Conservation (phyloP, 2,888 invertebrate genomes). For the Epinotia bilunana region DNA sequence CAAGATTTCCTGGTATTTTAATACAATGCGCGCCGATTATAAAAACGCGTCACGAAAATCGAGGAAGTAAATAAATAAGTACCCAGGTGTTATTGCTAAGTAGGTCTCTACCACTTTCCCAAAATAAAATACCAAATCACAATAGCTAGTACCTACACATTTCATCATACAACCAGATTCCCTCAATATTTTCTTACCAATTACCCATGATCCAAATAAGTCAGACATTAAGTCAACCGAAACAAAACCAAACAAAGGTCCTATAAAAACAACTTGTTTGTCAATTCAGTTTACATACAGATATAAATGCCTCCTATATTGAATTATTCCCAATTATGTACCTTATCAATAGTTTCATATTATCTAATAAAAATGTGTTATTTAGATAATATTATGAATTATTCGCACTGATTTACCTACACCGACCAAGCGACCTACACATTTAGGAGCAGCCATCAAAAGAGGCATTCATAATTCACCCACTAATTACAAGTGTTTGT, state of each 20-base stretch:
- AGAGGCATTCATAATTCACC: neutral
- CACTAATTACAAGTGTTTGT: conserved; percentile 17
- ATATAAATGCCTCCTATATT: neutral
- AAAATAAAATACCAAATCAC: neutral
- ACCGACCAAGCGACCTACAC: neutral
- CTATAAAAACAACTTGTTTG: no score
- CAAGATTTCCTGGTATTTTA: conserved; percentile 70
- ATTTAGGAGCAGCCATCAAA: neutral
- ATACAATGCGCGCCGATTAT: conserved; percentile 22
- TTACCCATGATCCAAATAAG: neutral
- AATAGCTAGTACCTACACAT: neutral
- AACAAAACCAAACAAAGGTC: no score
- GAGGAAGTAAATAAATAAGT: neutral
- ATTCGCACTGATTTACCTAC: neutral
- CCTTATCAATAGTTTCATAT: neutral
- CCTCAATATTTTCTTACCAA: neutral
- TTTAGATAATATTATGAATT: neutral
- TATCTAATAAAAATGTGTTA: neutral
- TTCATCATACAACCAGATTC: neutral
- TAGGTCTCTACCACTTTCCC: neutral
- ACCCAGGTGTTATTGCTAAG: neutral
- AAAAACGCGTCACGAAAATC: conserved; percentile 1
- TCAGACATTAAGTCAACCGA: no score
- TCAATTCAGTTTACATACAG: no score
- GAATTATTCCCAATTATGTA: neutral